Percentiles rank a stretch among this genome's conserved stretches.
Evolutionary conservation across 1,140 invertebrate genomes (phyloP).

Genomic region (Melipona quadrifasciata): DNA sequence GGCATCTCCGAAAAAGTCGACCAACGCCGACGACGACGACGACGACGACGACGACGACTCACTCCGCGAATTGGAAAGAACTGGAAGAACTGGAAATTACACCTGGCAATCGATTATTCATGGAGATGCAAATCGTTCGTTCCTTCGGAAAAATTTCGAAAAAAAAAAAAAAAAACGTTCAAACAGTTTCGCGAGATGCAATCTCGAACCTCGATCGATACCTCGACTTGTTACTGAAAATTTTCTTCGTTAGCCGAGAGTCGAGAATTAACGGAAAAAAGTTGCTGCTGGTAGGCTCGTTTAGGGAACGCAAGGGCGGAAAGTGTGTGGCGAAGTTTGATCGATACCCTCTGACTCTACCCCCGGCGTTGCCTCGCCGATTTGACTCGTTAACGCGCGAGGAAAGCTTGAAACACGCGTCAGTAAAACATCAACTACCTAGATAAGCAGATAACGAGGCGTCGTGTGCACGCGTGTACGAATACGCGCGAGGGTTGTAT

Average conservation of each 20-base stretch:
- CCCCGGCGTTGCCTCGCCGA: constrained; percentile 43
- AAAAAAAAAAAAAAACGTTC: too few species aligned
- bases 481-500: not conserved
- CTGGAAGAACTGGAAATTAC: too few species aligned
- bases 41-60: too few species aligned
- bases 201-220: too few species aligned
- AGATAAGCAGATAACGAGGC: constrained; percentile 64
- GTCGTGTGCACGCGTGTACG: not conserved
- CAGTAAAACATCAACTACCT: constrained; percentile 62
- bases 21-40: too few species aligned
- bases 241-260: not conserved
- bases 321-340: constrained; percentile 54
- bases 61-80: too few species aligned
- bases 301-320: not conserved
- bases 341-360: constrained; percentile 44
- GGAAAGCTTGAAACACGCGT: constrained; percentile 67
- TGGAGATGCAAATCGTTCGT: too few species aligned
- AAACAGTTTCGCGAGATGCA: too few species aligned
- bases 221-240: not conserved
- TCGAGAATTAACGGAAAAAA: not conserved
- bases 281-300: not conserved
- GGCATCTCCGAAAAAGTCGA: too few species aligned
- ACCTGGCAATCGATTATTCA: too few species aligned
- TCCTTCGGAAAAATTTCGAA: too few species aligned
- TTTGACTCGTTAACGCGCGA: constrained; percentile 56